Conservation (phyloP, 2,888 invertebrate genomes). For the Iphiclides podalirius region DNA sequence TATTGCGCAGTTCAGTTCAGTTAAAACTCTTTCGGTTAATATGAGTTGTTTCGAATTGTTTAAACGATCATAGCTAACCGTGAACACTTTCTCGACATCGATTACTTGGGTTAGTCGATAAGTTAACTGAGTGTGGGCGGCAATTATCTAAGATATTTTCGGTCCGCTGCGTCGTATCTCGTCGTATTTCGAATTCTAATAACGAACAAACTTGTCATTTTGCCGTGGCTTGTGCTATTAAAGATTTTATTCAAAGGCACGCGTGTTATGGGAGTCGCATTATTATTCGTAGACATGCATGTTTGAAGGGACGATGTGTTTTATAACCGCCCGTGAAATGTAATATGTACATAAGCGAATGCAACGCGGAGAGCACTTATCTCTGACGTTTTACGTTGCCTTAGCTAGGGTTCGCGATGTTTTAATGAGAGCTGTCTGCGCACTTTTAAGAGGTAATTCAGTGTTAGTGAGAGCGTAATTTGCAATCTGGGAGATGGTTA, state of each 20-base stretch:
- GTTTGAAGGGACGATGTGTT: conserved; percentile 39
- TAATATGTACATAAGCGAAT: conserved; percentile 18
- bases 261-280: conserved; percentile 46
- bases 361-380: conserved; percentile 21
- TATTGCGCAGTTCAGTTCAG: not conserved
- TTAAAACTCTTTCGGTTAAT: not conserved
- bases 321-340: conserved; percentile 15
- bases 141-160: conserved; percentile 1
- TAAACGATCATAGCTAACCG: not conserved
- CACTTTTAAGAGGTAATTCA: conserved; percentile 23
- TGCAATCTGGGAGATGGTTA: conserved; percentile 16
- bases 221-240: conserved; percentile 36
- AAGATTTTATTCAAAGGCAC: conserved; percentile 63
- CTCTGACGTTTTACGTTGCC: conserved; percentile 23
- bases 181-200: not conserved
- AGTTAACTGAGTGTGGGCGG: conserved; percentile 1
- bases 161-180: not conserved
- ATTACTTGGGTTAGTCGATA: not conserved
- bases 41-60: conserved; percentile 4
- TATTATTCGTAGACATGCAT: conserved; percentile 68
- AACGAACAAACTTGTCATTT: conserved; percentile 7
- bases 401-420: conserved; percentile 19
- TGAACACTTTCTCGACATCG: conserved; percentile 2
- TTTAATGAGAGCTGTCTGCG: conserved; percentile 24
- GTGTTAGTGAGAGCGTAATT: conserved; percentile 24